Evolutionary conservation across 1,140 invertebrate species (phyloP), one percentile per base, ranked within the genome.

Genomic region (Solen grandis): DNA sequence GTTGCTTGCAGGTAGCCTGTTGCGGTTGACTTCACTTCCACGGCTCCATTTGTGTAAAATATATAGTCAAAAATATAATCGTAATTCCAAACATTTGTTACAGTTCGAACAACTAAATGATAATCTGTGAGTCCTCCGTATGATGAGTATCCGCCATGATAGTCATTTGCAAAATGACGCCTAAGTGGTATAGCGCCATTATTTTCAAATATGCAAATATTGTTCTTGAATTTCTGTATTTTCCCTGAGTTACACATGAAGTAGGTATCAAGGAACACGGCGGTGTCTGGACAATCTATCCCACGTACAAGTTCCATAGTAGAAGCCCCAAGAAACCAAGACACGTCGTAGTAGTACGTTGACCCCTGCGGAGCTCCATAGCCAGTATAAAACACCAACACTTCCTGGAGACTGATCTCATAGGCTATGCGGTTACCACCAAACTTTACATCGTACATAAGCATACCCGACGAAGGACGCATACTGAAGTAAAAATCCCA

Each of bases 51-150:
- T 36, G 83, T 76, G 73, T 91, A 86, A 80, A 91, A 91, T 22
- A 88, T 87, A 57, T 89, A 91, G 63, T 91, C 90, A 59, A 91
- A 86, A 13, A 91, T 84, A 63, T 89, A 90, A 72, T 91, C 90
- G 63, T 88, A 90, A 68, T 89, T 90, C 81, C 84, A 86, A 29
- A 89, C 65, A 57, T 65, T 86, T 3, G 85, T 70, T 50, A 90
- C 88, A 27, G 88, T 87, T 52, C 90, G 82, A 25, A 91, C 80
- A 25, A 90, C 82, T 10, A 91, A 77, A 52, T 80, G 70, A 75
- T 87, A 80, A 50, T 88, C 86, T 0, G 84, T 81, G 19, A 87
- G 69, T 0, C 89, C 89, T 0, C 86, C 87, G 50, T 88, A 90
- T 54, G 68, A 81, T 16, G 41, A 57, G 52, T 84, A 87, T 0